Conservation (phyloP, 2,797 vertebrate species). For the Galagoides demidoff region DNA sequence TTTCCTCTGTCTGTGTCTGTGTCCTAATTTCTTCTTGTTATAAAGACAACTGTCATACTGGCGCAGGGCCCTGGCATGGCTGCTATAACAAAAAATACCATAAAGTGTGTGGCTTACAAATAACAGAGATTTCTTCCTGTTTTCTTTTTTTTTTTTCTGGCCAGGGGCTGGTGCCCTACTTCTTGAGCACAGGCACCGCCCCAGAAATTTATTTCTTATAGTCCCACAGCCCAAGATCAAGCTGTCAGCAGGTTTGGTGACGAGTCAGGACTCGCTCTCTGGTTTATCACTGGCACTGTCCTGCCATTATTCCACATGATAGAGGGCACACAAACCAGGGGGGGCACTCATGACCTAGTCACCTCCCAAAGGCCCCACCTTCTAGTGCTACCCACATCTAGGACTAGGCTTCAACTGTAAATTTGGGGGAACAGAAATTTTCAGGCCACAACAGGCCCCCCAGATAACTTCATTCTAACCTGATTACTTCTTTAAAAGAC, state of each 20-base stretch:
- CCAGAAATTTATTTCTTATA: neutral
- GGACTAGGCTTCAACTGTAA: neutral
- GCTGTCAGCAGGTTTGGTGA: neutral
- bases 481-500: neutral
- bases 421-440: neutral
- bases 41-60: neutral
- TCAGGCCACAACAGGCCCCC: neutral
- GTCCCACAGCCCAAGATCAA: neutral
- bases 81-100: neutral
- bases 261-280: neutral
- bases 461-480: neutral
- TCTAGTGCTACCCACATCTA: neutral
- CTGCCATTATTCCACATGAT: accelerated
- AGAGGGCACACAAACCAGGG: no score
- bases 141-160: no score
- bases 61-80: neutral
- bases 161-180: no score
- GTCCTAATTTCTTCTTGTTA: neutral
- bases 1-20: neutral
- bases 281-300: neutral
- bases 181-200: no score
- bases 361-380: neutral
- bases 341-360: neutral
- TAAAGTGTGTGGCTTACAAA: neutral
- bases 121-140: no score